A percentile compares a stretch with the other conserved stretches of the same genome.
phyloP scores from a whole-genome alignment of 2,113 vertebrate species.

The Chionodraco myersi region DNA sequence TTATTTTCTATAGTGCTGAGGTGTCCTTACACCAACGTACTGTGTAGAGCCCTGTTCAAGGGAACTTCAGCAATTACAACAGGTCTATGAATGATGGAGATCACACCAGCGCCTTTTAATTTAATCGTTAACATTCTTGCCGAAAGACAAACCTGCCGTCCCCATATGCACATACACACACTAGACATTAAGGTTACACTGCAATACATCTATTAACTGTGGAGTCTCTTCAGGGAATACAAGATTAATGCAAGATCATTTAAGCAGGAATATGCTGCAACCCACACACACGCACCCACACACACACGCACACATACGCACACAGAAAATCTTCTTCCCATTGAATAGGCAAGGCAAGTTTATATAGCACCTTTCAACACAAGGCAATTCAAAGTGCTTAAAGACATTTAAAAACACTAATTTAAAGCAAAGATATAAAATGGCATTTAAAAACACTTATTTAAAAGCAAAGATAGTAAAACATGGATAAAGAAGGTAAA shows the following conservation, averaged over 20 bases:
- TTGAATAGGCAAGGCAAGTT: too few relatives aligned
- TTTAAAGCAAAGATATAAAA: too few relatives aligned
- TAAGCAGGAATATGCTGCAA: conserved; percentile 43
- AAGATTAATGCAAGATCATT: conserved; percentile 29
- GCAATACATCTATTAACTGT: conserved; percentile 15
- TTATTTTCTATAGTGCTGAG: too few relatives aligned
- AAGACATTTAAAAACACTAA: too few relatives aligned
- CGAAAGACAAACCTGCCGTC: neutral
- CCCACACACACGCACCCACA: conserved; percentile 10
- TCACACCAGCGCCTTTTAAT: conserved; percentile 44
- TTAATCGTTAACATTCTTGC: conserved; percentile 4
- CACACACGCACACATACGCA: conserved; percentile 7
- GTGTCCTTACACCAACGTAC: neutral
- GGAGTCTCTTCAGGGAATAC: conserved; percentile 36
- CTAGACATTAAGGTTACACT: conserved; percentile 25
- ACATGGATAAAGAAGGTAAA: too few relatives aligned
- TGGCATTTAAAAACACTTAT: too few relatives aligned
- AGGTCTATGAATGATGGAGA: conserved; percentile 25
- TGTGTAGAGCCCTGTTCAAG: conserved; percentile 11
- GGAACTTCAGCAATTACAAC: conserved; percentile 5
- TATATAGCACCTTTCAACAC: too few relatives aligned
- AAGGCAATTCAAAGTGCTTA: too few relatives aligned
- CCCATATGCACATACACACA: conserved; percentile 27
- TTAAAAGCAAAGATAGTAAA: too few relatives aligned
- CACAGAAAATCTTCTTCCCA: neutral